Evolutionary conservation across 2,113 vertebrate species (phyloP).

Genomic region (Lophochroa leadbeateri): DNA sequence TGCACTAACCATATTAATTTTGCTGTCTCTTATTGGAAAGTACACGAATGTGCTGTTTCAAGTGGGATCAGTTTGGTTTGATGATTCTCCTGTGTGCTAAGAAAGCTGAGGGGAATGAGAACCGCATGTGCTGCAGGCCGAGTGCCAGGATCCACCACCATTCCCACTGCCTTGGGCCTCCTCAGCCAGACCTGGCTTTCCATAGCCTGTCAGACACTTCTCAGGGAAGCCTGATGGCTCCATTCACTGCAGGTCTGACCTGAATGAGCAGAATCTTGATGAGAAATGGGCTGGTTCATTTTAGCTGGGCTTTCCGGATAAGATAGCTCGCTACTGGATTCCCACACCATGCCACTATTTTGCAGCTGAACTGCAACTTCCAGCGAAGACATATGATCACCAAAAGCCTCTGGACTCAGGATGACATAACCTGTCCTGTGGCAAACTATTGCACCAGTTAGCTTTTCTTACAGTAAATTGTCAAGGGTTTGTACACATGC

Average conservation of each 20-base stretch:
- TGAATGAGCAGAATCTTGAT: background rate
- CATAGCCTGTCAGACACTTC: background rate
- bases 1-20: background rate
- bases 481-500: background rate
- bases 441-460: background rate
- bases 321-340: background rate
- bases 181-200: background rate
- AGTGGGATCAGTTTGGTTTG: background rate
- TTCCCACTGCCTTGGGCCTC: background rate
- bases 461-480: background rate
- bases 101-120: background rate
- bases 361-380: background rate
- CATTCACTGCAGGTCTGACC: background rate
- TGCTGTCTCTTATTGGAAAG: background rate
- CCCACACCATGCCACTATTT: background rate
- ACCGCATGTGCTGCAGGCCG: background rate
- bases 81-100: background rate
- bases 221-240: background rate
- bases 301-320: background rate
- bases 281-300: background rate
- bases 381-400: background rate
- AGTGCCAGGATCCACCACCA: background rate
- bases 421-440: background rate
- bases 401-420: background rate
- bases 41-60: background rate